Base-by-base conservation (phyloP, 2,888 invertebrate genomes). In the Eledona agricola region DNA sequence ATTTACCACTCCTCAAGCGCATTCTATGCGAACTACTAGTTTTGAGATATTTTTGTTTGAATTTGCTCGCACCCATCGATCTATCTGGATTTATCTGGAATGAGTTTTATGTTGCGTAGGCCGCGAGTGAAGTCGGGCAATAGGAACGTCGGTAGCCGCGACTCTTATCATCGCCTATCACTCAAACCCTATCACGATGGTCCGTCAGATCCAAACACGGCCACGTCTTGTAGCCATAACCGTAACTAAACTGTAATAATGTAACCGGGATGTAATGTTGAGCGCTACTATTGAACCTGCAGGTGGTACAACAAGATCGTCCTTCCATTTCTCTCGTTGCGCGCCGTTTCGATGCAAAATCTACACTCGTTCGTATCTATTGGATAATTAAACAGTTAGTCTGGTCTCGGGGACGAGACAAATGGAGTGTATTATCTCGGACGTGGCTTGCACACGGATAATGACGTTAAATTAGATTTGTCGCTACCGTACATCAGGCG, bases 101-200 rank as follows among this genome's bases (percentile, higher is more conserved):
- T n/a, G n/a, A n/a, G n/a, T n/a, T n/a, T n/a, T n/a, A n/a, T n/a
- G n/a, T n/a, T n/a, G n/a, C n/a, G n/a, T n/a, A n/a, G n/a, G n/a
- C n/a, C n/a, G n/a, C n/a, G n/a, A n/a, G n/a, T n/a, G n/a, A 40
- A 16, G 7, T 40, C 26, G 40, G 40, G 22, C 37, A 20, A 37
- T 40, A 25, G 16, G 16, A 40, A 15, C 40, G 16, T 23, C 37
- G 20, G 46, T 46, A 46, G 46, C 46, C 12, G 28, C 17, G 10
- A 12, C 7, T 25, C 10, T 65, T 66, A 66, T 66, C 66, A 63
- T 52, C 57, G 43, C 54, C 64, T 52, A 65, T 65, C 63, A 65
- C 50, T 66, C 62, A 66, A 40, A 40, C 56, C 57, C 59, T 64
- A 66, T 66, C 66, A 63, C 59, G 66, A 66, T 65, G 55, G 50